Evolutionary conservation across 2,797 vertebrate species (phyloP).

Genomic region (Microhierax caerulescens): DNA sequence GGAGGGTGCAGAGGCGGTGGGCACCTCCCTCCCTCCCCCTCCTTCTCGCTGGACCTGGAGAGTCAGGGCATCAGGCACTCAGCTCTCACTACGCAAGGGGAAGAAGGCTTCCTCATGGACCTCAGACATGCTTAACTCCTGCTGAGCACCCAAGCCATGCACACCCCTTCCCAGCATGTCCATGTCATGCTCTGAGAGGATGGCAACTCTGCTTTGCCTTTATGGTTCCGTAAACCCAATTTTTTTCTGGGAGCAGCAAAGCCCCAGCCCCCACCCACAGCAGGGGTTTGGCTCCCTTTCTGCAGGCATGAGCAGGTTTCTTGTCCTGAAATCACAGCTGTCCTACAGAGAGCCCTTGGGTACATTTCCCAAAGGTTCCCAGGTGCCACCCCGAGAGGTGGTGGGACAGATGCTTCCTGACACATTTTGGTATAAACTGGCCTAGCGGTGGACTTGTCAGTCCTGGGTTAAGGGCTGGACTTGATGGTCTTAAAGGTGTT

Average conservation of each 20-base stretch:
- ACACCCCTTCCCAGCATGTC: not conserved
- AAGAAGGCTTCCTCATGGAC: not conserved
- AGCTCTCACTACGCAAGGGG: not conserved
- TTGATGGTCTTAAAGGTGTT: no score
- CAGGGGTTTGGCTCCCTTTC: not conserved
- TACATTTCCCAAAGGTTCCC: not conserved
- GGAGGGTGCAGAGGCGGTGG: not conserved
- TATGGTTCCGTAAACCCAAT: not conserved
- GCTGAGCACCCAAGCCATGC: not conserved
- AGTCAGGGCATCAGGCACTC: not conserved
- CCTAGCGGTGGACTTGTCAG: no score
- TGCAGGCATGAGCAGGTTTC: not conserved
- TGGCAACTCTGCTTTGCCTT: not conserved
- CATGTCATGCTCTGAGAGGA: rapidly evolving
- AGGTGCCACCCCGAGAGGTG: no score
- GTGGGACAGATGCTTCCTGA: rapidly evolving
- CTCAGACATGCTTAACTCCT: rapidly evolving
- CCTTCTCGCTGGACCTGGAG: not conserved
- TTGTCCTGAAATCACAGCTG: not conserved
- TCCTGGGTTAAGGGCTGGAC: no score
- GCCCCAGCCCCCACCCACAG: not conserved
- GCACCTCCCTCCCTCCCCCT: not conserved
- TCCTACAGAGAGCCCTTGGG: not conserved
- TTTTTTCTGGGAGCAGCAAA: not conserved
- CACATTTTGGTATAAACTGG: not conserved